Evolutionary conservation across 2,797 vertebrate species (phyloP), one percentile per base, ranked within the genome.

Genomic region (Petrocephalus schoutedeni): DNA sequence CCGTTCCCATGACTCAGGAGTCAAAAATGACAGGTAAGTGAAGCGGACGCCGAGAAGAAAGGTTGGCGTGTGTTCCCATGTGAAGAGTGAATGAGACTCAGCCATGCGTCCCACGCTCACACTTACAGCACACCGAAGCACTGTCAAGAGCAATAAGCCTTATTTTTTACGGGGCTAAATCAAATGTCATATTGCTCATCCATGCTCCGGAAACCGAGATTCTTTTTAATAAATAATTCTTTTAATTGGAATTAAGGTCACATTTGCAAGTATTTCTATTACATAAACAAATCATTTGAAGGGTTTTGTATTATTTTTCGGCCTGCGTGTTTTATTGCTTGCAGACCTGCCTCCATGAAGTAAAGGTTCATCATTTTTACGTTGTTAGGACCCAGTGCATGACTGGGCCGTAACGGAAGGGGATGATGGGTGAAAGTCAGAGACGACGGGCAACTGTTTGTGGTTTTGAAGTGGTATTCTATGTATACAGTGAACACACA

Each of bases 11-110:
- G 21, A 53, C 58, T 45, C 19, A 54, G 51, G 77, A 84, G 77
- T 88, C 14, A 88, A 61, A 28, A 51, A 28, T 88, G 16, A 67
- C 87, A 84, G 56, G 87, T 64, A 84, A 85, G 74, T 54, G 49
- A 36, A 53, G 9, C 16, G 36, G n/a, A 61, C 54, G 23, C 14
- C 9, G 7, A 3, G 32, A n/a, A 53, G 7, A 32, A 84, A 41
- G 23, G 21, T 36, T 36, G 2, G 28, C n/a, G 14, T 64, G 28
- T 77, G 51, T 88, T 88, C 77, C 56, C 77, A 88, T 36, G 56
- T 21, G 41, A 88, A 87, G 2, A 49, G 36, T 49, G 1, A 28
- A 67, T 4, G 45, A 3, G 45, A 49, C 45, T 49, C 45, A 1
- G 23, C 10, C 4, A 3, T 4, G 28, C 23, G 10, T 87, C 86